Conservation (phyloP, 2,113 vertebrate species). For the Centropus unirufus region DNA sequence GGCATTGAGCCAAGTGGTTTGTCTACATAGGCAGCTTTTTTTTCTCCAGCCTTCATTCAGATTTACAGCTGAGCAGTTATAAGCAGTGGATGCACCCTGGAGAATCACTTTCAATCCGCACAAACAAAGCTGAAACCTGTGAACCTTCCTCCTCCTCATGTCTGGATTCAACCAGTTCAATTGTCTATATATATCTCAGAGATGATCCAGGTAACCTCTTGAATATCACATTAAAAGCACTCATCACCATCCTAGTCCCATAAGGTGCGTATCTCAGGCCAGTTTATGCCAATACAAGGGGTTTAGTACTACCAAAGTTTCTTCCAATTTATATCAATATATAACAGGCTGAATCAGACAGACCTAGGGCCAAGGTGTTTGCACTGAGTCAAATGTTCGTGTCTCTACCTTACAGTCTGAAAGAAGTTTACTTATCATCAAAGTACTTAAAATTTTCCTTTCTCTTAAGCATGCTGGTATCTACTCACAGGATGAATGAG, state of each 20-base stretch:
- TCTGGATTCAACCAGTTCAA: conserved; percentile 13
- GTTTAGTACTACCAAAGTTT: background rate
- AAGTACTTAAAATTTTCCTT: background rate
- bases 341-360: background rate
- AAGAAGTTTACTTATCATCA: background rate
- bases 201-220: background rate
- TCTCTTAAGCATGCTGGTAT: background rate
- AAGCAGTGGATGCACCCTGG: conserved; percentile 33
- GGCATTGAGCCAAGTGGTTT: conserved; percentile 48
- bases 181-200: background rate
- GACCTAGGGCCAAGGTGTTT: background rate
- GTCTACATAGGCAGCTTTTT: conserved; percentile 59
- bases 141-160: background rate
- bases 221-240: background rate
- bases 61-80: conserved; percentile 53
- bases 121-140: conserved; percentile 54
- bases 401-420: background rate
- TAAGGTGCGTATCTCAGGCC: background rate
- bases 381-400: background rate
- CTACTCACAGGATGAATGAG: background rate
- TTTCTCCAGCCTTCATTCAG: conserved; percentile 58
- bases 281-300: background rate
- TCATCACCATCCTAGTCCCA: background rate
- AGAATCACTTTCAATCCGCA: conserved; percentile 16
- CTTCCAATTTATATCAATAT: background rate